These are phyloP conservation scores for Drosophila parabipectinata DNA, from an alignment of 1,140 invertebrate species.

Conservation along the genomic window DNA sequence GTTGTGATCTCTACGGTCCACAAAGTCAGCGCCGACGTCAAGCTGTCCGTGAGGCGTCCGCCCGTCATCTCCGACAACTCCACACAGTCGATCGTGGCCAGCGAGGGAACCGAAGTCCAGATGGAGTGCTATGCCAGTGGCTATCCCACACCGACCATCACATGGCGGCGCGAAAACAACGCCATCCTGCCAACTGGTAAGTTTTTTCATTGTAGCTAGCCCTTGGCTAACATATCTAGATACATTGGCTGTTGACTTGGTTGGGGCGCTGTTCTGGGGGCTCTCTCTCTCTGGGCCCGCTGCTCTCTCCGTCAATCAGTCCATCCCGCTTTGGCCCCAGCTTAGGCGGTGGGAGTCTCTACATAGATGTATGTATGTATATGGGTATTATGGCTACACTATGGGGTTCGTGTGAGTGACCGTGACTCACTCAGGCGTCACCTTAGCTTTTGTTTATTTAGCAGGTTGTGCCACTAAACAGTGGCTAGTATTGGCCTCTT, in stretches of 20 bases:
- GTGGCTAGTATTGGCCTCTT: constrained; percentile 5
- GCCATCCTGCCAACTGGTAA: constrained; percentile 95
- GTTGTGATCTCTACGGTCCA: constrained; percentile 91
- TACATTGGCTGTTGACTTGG: constrained; percentile 14
- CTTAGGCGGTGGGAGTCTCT: constrained; percentile 1
- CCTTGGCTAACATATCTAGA: constrained; percentile 2
- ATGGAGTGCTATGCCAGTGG: constrained; percentile 95
- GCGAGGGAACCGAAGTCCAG: constrained; percentile 90
- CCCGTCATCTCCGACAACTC: constrained; percentile 97
- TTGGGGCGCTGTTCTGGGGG: constrained; percentile 54
- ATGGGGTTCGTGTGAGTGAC: constrained; percentile 39
- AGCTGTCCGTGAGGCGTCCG: constrained; percentile 92
- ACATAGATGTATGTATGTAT: constrained; percentile 4
- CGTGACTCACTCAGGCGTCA: constrained; percentile 80
- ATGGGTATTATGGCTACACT: not conserved
- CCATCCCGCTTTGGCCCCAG: constrained; percentile 24
- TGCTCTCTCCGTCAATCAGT: constrained; percentile 11
- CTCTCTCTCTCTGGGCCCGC: constrained; percentile 14
- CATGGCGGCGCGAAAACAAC: constrained; percentile 96
- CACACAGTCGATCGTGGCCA: constrained; percentile 93
- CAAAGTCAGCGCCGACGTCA: constrained; percentile 92
- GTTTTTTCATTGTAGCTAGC: constrained; percentile 63
- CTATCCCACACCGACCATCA: constrained; percentile 92
- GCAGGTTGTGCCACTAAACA: constrained; percentile 27
- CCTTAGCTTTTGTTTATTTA: constrained; percentile 59